Evolutionary conservation across 2,113 vertebrate genomes (phyloP).

Genomic region (Neolamprologus cancellatus): DNA sequence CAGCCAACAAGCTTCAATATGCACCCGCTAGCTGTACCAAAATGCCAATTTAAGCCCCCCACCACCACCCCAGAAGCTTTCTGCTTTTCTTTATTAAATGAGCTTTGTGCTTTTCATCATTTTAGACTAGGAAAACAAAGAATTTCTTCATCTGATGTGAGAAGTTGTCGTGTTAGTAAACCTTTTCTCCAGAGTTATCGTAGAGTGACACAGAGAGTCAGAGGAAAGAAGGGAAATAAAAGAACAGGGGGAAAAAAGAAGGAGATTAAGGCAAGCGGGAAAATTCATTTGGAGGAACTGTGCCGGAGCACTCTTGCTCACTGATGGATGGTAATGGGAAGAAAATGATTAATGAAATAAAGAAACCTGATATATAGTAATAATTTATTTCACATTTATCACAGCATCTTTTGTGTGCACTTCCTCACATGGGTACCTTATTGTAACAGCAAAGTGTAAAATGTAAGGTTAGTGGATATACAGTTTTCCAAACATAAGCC

Average conservation of each 20-base stretch:
- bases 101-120: neutral
- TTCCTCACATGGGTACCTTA: constrained; percentile 7
- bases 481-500: neutral
- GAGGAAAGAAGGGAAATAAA: neutral
- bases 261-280: constrained; percentile 16
- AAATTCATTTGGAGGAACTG: constrained; percentile 20
- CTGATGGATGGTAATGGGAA: constrained; percentile 14
- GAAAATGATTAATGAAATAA: constrained; percentile 43
- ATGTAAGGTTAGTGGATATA: neutral
- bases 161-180: neutral
- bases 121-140: constrained; percentile 11
- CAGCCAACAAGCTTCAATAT: constrained; percentile 39
- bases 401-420: neutral
- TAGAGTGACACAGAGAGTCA: neutral
- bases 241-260: neutral
- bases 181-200: neutral
- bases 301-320: neutral
- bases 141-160: constrained; percentile 25
- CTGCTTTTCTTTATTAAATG: neutral
- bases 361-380: constrained; percentile 19
- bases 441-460: neutral
- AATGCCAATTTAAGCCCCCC: neutral
- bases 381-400: constrained; percentile 38
- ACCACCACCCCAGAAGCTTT: neutral
- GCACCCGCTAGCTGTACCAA: constrained; percentile 6